phyloP scores from a whole-genome alignment of 2,797 vertebrate genomes.

The Gymnothorax javanicus region DNA sequence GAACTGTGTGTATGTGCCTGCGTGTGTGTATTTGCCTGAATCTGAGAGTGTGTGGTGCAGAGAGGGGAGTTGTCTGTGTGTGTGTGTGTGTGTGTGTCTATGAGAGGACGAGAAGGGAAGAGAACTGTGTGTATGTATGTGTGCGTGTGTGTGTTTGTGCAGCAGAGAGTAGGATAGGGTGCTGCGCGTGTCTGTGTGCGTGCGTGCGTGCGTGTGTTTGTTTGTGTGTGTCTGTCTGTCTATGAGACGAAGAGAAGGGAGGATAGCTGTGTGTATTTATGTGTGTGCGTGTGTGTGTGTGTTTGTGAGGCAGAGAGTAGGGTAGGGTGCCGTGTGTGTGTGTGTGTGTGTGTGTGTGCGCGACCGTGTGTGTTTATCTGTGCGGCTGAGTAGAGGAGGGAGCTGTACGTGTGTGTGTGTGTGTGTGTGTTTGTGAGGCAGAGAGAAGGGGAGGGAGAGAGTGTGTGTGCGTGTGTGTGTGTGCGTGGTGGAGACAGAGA shows the following conservation, averaged over 20 bases:
- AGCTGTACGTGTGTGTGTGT: constrained; percentile 43
- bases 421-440: constrained; percentile 38
- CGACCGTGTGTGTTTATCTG: background rate
- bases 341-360: background rate
- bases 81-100: background rate
- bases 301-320: constrained; percentile 42
- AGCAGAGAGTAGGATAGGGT: constrained; percentile 32
- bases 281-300: background rate
- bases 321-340: constrained; percentile 26
- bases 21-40: constrained; percentile 37
- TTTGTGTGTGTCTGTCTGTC: background rate
- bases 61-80: constrained; percentile 24
- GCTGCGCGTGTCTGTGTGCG: background rate
- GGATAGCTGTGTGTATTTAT: background rate
- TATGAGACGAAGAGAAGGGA: background rate
- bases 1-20: background rate
- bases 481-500: constrained; percentile 42
- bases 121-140: constrained; percentile 34
- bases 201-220: constrained; percentile 36
- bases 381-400: constrained; percentile 29
- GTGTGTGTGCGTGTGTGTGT: constrained; percentile 47
- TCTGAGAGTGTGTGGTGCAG: constrained; percentile 41
- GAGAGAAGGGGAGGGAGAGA: constrained; percentile 30
- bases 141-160: constrained; percentile 39
- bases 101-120: too few species aligned